These are phyloP conservation scores for Norana najaformis DNA, from an alignment of 2,888 invertebrate genomes.

Conservation along the genomic window DNA sequence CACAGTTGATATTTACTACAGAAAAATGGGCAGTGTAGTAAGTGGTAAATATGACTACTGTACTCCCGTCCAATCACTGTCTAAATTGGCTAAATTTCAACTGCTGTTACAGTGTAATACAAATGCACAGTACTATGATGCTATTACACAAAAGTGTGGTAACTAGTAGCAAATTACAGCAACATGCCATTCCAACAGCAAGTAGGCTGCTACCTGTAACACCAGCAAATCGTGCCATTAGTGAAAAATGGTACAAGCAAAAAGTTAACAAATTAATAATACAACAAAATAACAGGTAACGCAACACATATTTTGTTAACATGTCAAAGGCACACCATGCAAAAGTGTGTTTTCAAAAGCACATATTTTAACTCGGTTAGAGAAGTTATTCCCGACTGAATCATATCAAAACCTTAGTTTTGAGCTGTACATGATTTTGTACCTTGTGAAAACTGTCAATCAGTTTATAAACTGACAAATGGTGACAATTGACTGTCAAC, in stretches of 20 bases:
- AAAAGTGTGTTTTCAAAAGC: not conserved
- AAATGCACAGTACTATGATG: too few relatives aligned
- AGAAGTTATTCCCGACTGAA: not conserved
- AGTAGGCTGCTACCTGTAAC: too few relatives aligned
- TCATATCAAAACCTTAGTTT: too few relatives aligned
- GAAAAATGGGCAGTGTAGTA: too few relatives aligned
- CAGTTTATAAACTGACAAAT: not conserved
- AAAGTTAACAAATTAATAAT: not conserved
- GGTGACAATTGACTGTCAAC: not conserved
- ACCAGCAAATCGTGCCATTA: not conserved
- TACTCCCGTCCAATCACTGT: too few relatives aligned
- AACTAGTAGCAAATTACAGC: too few relatives aligned
- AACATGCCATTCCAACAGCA: too few relatives aligned
- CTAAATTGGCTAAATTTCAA: too few relatives aligned
- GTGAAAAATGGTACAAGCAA: not conserved
- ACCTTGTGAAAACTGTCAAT: not conserved
- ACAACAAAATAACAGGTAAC: not conserved
- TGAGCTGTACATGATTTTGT: not conserved
- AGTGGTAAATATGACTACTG: too few relatives aligned
- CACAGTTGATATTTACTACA: too few relatives aligned
- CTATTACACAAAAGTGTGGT: too few relatives aligned
- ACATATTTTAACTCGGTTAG: not conserved
- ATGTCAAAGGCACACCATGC: not conserved
- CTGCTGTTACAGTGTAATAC: too few relatives aligned
- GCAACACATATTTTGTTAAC: not conserved